Base-by-base conservation (phyloP, 2,888 invertebrate genomes). In the Embidobia sp. region DNA sequence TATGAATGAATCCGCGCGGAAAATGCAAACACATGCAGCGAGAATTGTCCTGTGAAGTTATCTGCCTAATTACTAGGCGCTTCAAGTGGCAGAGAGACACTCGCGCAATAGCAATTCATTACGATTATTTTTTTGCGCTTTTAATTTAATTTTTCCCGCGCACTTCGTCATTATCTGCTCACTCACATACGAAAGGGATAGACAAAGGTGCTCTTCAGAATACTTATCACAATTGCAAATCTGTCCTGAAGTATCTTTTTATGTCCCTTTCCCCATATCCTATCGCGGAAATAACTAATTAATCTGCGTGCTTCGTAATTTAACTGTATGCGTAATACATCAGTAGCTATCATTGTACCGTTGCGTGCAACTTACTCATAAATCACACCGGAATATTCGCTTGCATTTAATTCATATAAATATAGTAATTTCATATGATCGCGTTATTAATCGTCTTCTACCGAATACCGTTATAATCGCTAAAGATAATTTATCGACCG, bases 341-440 rank as follows among this genome's bases (percentile, higher is more conserved):
- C 77, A 70, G 49, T 66, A 37, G 59, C 66, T 66, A 61, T 74
- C 59, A 67, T 40, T 49, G 63, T 19, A 19, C n/a, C 18, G 26
- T 53, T 55, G 51, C 46, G 35, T 40, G 49, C 18, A 57, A 42
- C 53, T 66, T 22, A 18, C 13, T 37, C 35, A 7, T 64, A 76
- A 77, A 77, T 77, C 72, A 72, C 31, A 2, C 6, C 18, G n/a
- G 16, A 57, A 53, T 57, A 69, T 44, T 66, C 61, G 55, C 18
- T 46, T 29, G 53, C 35, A 27, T 61, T 67, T 72, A 72, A 48
- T 66, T 72, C 46, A 26, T 61, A 72, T 59, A 67, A 49, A 72
- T 59, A 70, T 77, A 70, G 48, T 72, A 66, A 66, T 66, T 70
- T 53, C 70, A 29, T 59, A 48, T 48, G 59, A 66, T 72, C 53